Base-by-base conservation (phyloP, 2,888 invertebrate species). In the Campaea margaritaria region DNA sequence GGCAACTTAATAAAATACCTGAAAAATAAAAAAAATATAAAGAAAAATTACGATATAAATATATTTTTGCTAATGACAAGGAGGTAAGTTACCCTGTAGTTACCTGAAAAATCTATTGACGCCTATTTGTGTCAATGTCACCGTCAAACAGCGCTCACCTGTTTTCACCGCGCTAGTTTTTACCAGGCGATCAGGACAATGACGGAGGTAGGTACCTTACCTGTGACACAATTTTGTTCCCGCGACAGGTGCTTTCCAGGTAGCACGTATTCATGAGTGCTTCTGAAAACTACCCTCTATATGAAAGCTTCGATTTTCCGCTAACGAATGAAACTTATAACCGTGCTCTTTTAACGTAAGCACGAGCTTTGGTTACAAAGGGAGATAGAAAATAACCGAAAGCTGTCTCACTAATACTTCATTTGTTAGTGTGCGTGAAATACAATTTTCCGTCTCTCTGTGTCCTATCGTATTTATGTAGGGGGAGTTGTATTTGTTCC, bases 161-260 rank as follows among this genome's bases (percentile, higher is more conserved):
- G 85, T 82, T 78, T 31, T 80, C 77, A 78, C 72, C 69, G 70
- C 81, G 69, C 77, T 85, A 83, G 85, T 83, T 79, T 64, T 39
- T 81, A 91, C 89, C 65, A 89, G 90, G 91, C 71, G 21, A 49
- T 43, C 85, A 91, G 70, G 65, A 79, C n/a, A 41, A 28, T 52
- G 28, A 38, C 65, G 82, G 60, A 67, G 58, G 58, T 55, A 39
- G 31, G 7, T 9, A 31, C 41, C 58, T 57, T 67, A 67, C 65
- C 69, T 69, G 62, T 39, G 12, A 34, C 36, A 43, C 42, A 42
- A 44, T 11, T 41, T 21, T 45, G 27, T 31, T 13, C 38, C 38
- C 21, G 38, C 41, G 42, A 45, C 45, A 57, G 57, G 62, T 57
- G n/a, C n/a, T 50, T 9, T 27, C 14, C 54, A 55, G 52, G 48